Evolutionary conservation across 2,888 invertebrate species (phyloP), one percentile per base, ranked within the genome.

Genomic region (Rhyacophila evoluta): DNA sequence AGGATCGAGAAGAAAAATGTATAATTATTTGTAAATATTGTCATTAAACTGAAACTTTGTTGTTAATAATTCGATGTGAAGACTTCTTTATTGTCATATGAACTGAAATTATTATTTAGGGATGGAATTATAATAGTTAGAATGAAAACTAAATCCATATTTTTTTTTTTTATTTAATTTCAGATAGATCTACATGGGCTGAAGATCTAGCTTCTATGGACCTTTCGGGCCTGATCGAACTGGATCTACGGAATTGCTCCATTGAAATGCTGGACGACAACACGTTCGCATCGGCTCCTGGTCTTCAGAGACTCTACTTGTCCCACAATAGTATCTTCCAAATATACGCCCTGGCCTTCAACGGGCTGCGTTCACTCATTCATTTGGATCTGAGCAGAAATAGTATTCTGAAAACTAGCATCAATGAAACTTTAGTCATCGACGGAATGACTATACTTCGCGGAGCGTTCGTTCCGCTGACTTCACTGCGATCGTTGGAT

Each of bases 341-440:
- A 0, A 87, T 92, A 1, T 84, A 86, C 0, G 82, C 85, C 0
- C 84, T 86, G 1, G 86, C 89, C 0, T 92, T 92, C 68, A 29
- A 25, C 0, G 85, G 88, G 0, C 82, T 91, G 0, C 82, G 73
- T 0, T 86, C 84, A 3, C 81, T 93, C 0, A 80, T 85, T 0
- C 89, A 91, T 83, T 83, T 93, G 72, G 92, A 92, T 81, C 82
- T 93, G 1, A 91, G 92, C 29, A 86, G 87, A 72, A 91, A 91
- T 68, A 85, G 85, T 75, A 82, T 84, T 25, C 81, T 83, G 2
- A 83, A 83, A 15, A 28, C 69, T 6, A 41, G 67, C 83, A 84
- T 27, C 6, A 78, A 83, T 82, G 28, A 74, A 83, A 37, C 79
- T 83, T 67, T 36, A 15, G 19, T 76, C 39, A 29, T 77, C 25